phyloP scores from a whole-genome alignment of 2,797 vertebrate species.

The Bovichtus variegatus region DNA sequence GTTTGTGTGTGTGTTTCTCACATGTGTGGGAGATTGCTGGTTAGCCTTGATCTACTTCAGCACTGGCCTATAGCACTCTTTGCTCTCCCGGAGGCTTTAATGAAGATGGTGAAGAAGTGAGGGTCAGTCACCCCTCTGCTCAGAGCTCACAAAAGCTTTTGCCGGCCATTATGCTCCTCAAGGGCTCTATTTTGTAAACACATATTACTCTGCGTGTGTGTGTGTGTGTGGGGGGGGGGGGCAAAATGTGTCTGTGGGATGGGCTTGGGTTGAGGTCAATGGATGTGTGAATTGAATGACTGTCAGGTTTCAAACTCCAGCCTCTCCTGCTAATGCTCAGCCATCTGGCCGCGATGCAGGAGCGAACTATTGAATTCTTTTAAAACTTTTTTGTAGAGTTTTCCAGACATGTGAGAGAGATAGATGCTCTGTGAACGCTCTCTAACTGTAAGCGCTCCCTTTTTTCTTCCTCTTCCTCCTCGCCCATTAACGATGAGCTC shows the following conservation, averaged over 20 bases:
- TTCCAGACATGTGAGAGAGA: slow-evolving; percentile 3
- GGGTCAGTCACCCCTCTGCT: slow-evolving; percentile 75
- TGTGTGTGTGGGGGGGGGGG: slow-evolving; percentile 16
- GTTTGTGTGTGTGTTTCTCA: slow-evolving; percentile 1
- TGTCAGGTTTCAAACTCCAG: slow-evolving; percentile 64
- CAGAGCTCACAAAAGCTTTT: slow-evolving; percentile 81
- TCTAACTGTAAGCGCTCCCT: slow-evolving; percentile 45
- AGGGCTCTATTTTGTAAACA: slow-evolving; percentile 72
- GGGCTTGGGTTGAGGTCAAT: slow-evolving; percentile 46
- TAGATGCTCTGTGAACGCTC: slow-evolving; percentile 32
- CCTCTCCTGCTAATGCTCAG: slow-evolving; percentile 50
- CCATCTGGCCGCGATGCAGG: slow-evolving; percentile 52
- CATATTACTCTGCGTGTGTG: slow-evolving; percentile 36
- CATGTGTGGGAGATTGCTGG: slow-evolving; percentile 49
- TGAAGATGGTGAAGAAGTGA: slow-evolving; percentile 79
- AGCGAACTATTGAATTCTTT: slow-evolving; percentile 44
- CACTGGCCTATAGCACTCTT: slow-evolving; percentile 57
- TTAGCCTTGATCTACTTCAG: slow-evolving; percentile 56
- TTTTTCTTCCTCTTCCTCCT: slow-evolving; percentile 33
- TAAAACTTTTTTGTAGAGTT: slow-evolving; percentile 48
- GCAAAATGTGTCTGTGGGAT: neutral
- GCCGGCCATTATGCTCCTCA: slow-evolving; percentile 74
- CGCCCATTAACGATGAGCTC: slow-evolving; percentile 61
- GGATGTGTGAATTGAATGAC: slow-evolving; percentile 68
- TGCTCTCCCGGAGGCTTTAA: slow-evolving; percentile 73